Percentiles rank a stretch among this genome's conserved stretches.
Evolutionary conservation across 2,113 vertebrate species (phyloP).

Genomic region (Xyrauchen texanus): DNA sequence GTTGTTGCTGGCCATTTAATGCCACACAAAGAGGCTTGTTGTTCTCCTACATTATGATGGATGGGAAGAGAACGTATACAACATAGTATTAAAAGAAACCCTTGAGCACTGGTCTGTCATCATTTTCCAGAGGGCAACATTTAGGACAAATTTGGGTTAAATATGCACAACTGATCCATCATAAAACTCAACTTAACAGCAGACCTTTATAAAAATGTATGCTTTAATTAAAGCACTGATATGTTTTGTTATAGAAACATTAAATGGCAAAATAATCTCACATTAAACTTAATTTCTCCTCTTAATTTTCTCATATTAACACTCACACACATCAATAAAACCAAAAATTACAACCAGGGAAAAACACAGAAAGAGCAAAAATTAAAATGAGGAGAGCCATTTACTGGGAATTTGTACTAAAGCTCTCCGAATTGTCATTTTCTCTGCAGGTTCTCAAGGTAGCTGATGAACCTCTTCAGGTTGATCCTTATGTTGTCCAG

Average conservation of each 20-base stretch:
- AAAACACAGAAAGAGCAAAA: neutral
- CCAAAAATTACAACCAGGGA: too few relatives aligned
- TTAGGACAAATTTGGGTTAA: neutral
- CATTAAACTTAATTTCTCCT: neutral
- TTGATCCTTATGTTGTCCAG: constrained; percentile 94
- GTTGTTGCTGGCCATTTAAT: neutral
- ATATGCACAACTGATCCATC: too few relatives aligned
- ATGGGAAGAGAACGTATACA: neutral
- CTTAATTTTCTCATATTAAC: neutral
- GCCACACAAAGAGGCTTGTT: neutral
- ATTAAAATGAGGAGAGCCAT: neutral
- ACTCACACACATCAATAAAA: constrained; percentile 8
- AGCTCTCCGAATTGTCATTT: constrained; percentile 54
- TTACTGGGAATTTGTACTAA: neutral
- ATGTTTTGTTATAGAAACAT: constrained; percentile 7
- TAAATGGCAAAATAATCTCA: neutral
- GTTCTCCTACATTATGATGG: neutral
- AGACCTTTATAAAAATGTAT: neutral
- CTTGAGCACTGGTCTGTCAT: neutral
- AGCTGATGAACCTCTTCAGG: constrained; percentile 91
- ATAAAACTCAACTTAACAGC: neutral
- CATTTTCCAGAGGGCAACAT: neutral
- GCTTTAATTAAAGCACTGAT: constrained; percentile 34
- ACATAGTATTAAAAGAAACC: neutral
- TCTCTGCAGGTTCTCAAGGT: constrained; percentile 82